Base-by-base conservation (phyloP, 1,140 invertebrate genomes). In the Ectropis grisescens region DNA sequence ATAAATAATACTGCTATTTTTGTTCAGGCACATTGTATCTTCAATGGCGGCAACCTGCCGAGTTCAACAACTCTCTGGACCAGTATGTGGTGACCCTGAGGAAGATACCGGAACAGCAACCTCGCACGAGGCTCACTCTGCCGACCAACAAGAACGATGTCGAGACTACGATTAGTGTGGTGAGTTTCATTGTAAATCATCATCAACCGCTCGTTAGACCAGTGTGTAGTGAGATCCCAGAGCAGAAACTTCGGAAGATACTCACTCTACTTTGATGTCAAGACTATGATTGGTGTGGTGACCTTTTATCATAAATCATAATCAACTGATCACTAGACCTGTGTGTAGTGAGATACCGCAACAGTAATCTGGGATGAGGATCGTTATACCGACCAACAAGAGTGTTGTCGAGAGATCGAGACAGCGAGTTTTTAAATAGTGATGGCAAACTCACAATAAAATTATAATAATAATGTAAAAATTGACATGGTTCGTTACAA, bases 1-100 rank as follows among this genome's bases (percentile, higher is more conserved):
- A n/a, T n/a, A n/a, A n/a, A n/a, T n/a, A n/a, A n/a, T n/a, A n/a
- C n/a, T n/a, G n/a, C n/a, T n/a, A n/a, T n/a, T n/a, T n/a, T n/a
- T n/a, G n/a, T n/a, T 0, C 47, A 80, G 90, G 93, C 45, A 88
- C 90, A 9, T 84, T 95, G 7, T 91, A 87, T 60, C 75, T 96
- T 12, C 89, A 93, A 47, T 96, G 93, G 93, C 85, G 89, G 30
- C 84, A 90, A 47, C 93, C 93, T 1, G 74, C 84, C 13, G 84
- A 85, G 40, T 92, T 87, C 64, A 90, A 89, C 71, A 89, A 90
- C 56, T 86, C 88, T 2, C 86, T 95, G 39, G 91, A 95, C 75
- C 89, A 87, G 52, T 95, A 94, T 71, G 90, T 90, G 56, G 87
- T 95, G 43, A 89, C 88, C 36, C 36, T 83, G 13, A 50, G 69